Evolutionary conservation across 2,888 invertebrate genomes (phyloP).

Genomic region (Euclidia mi): DNA sequence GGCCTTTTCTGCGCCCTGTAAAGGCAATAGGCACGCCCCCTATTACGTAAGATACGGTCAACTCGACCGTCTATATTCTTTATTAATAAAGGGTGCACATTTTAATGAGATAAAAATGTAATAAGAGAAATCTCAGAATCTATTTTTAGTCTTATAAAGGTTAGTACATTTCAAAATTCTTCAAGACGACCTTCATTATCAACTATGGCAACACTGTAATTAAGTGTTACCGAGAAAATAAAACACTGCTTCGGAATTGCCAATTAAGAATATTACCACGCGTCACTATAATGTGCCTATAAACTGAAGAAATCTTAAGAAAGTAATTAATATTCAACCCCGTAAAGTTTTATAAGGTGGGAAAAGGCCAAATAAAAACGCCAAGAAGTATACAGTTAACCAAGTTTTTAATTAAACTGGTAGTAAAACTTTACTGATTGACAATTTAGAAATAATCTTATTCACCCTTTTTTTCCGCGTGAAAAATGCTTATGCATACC

Average conservation of each 20-base stretch:
- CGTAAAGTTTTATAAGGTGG: constrained; percentile 56
- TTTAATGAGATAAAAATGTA: too few species aligned
- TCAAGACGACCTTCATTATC: not conserved
- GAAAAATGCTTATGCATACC: too few species aligned
- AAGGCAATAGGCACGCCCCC: too few species aligned
- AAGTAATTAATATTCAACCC: constrained; percentile 52
- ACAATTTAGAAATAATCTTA: constrained; percentile 25
- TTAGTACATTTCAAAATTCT: too few species aligned
- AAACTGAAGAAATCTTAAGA: constrained; percentile 36
- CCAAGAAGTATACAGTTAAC: constrained; percentile 19
- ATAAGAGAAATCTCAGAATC: too few species aligned
- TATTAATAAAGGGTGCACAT: too few species aligned
- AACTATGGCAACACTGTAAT: not conserved
- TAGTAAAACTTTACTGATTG: constrained; percentile 23
- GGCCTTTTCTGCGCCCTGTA: too few species aligned
- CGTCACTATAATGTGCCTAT: constrained; percentile 20
- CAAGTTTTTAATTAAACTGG: constrained; percentile 31
- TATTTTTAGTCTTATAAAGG: too few species aligned
- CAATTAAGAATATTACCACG: constrained; percentile 17
- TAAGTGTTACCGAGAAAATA: constrained; percentile 8
- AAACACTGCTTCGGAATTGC: constrained; percentile 7
- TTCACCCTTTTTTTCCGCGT: too few species aligned
- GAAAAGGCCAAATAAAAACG: constrained; percentile 27
- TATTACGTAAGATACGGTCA: too few species aligned
- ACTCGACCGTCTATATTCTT: too few species aligned